A percentile compares a stretch with the other conserved stretches of the same genome.
These are phyloP conservation scores for Herpetotheres cachinnans DNA, from an alignment of 2,113 vertebrate species.

Conservation along the genomic window DNA sequence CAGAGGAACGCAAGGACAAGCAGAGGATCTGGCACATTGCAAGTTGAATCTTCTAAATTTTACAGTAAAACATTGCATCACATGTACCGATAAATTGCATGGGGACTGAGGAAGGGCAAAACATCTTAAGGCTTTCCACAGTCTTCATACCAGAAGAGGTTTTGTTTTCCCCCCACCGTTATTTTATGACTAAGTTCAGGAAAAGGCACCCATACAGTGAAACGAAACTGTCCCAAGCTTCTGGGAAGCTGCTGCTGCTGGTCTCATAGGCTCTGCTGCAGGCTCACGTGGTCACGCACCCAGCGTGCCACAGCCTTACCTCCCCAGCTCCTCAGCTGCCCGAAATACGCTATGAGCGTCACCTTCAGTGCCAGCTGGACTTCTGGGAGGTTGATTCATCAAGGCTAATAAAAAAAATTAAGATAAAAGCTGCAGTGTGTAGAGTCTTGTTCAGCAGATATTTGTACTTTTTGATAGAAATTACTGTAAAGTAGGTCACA, in stretches of 20 bases:
- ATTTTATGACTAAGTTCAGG: neutral
- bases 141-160: neutral
- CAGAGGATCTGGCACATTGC: neutral
- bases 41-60: neutral
- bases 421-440: neutral
- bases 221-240: neutral
- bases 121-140: neutral
- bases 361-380: neutral
- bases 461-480: neutral
- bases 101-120: neutral
- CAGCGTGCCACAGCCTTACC: neutral
- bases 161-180: neutral
- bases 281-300: fast-evolving
- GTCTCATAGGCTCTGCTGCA: neutral
- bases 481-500: neutral
- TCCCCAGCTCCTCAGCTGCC: neutral
- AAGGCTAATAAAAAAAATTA: neutral
- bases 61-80: neutral
- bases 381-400: neutral
- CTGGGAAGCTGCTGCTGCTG: neutral
- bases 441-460: neutral
- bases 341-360: neutral
- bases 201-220: neutral
- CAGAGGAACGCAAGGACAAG: neutral
- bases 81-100: neutral